A percentile compares a stretch with the other conserved stretches of the same genome.
Conservation (phyloP, 2,888 invertebrate genomes). For the Torymus auratus region DNA sequence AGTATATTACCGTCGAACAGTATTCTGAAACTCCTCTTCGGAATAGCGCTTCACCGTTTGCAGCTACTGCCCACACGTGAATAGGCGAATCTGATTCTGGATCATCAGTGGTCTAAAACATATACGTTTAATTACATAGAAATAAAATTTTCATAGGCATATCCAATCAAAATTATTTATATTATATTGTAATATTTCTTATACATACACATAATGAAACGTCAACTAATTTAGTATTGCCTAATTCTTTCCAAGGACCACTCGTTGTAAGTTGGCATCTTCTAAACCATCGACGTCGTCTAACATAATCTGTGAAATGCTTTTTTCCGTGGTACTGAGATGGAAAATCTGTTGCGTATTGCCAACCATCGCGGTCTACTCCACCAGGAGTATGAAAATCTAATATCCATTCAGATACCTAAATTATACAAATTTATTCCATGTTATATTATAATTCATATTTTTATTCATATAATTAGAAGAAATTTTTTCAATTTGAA, state of each 20-base stretch:
- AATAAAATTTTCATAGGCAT: constrained; percentile 15
- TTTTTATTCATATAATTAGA: too few relatives aligned
- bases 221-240: constrained; percentile 90
- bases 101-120: constrained; percentile 66
- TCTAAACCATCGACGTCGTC: constrained; percentile 89
- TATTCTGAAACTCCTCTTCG: constrained; percentile 86
- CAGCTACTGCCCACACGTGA: constrained; percentile 90
- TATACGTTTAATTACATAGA: not conserved
- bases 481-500: not conserved
- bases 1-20: constrained; percentile 82
- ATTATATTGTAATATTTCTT: not conserved
- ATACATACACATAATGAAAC: constrained; percentile 84
- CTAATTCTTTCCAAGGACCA: constrained; percentile 93
- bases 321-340: constrained; percentile 91
- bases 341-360: constrained; percentile 95
- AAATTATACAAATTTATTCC: constrained; percentile 3
- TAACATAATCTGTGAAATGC: constrained; percentile 92
- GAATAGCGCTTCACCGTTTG: constrained; percentile 91
- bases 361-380: constrained; percentile 95
- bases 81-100: constrained; percentile 77
- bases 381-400: constrained; percentile 94
- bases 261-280: constrained; percentile 88
- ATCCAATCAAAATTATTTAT: not conserved
- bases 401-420: constrained; percentile 93
- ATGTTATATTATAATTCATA: too few relatives aligned